Percentiles rank a stretch among this genome's conserved stretches.
Evolutionary conservation across 1,140 invertebrate genomes (phyloP).

Genomic region (Cepaea nemoralis): DNA sequence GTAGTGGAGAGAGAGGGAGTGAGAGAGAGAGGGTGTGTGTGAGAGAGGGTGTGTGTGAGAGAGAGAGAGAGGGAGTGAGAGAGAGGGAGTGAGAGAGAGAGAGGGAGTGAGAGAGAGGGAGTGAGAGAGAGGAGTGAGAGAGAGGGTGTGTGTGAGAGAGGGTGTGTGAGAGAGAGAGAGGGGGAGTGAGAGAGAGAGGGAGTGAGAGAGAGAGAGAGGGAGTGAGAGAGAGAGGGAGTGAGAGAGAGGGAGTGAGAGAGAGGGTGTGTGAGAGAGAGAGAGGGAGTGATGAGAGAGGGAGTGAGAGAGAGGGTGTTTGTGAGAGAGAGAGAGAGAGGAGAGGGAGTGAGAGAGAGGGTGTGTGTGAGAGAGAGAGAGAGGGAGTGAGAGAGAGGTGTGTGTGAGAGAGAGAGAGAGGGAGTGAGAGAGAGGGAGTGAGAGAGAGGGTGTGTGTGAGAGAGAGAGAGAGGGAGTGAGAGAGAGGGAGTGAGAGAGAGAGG

Average conservation of each 20-base stretch:
- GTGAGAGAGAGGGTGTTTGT: background rate
- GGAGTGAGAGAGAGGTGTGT: background rate
- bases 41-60: background rate
- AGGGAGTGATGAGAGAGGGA: background rate
- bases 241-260: slow-evolving; percentile 15
- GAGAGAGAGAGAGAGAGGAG: background rate
- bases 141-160: background rate
- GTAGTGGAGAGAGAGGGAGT: slow-evolving; percentile 13
- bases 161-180: slow-evolving; percentile 2
- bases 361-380: background rate
- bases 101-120: background rate
- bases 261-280: too few relatives aligned
- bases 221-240: background rate
- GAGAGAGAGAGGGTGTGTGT: slow-evolving; percentile 11
- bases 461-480: slow-evolving; percentile 21
- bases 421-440: slow-evolving; percentile 11
- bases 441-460: background rate
- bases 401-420: slow-evolving; percentile 20
- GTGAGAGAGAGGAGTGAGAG: slow-evolving; percentile 16
- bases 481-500: background rate
- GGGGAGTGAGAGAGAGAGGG: background rate
- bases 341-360: background rate
- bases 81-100: slow-evolving; percentile 11
- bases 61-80: slow-evolving; percentile 22
- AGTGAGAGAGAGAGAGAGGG: slow-evolving; percentile 17